phyloP scores from a whole-genome alignment of 2,888 invertebrate genomes.

The Exephanes ischioxanthus region DNA sequence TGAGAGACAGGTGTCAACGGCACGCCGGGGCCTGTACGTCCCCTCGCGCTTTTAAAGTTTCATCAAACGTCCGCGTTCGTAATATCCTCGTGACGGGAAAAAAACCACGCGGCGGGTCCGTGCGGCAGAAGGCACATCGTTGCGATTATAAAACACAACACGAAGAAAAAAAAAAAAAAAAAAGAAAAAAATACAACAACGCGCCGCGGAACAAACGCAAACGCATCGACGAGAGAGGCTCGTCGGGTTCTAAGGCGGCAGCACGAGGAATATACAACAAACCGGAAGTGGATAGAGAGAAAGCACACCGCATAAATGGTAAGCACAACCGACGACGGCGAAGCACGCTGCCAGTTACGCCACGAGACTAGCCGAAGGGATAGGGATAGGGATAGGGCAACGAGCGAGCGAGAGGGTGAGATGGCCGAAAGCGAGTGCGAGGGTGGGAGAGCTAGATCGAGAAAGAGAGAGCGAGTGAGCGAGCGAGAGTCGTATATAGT shows the following conservation, averaged over 20 bases:
- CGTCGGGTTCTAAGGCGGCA: constrained; percentile 45
- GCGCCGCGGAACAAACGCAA: neutral
- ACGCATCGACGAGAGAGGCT: constrained; percentile 1
- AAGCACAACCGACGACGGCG: constrained; percentile 61
- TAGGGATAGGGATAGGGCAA: constrained; percentile 56
- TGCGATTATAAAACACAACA: neutral
- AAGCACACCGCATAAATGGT: constrained; percentile 69
- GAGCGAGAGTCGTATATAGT: constrained; percentile 12
- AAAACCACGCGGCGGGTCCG: constrained; percentile 9
- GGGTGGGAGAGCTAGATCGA: constrained; percentile 46
- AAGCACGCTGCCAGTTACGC: constrained; percentile 67
- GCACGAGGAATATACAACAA: constrained; percentile 43
- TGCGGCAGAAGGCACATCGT: constrained; percentile 7
- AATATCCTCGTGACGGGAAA: constrained; percentile 22
- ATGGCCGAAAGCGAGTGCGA: constrained; percentile 41
- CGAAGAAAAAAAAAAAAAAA: neutral
- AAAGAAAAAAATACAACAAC: neutral
- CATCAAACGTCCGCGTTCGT: constrained; percentile 48
- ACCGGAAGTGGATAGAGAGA: constrained; percentile 67
- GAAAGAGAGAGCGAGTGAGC: constrained; percentile 3
- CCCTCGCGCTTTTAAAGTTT: constrained; percentile 69
- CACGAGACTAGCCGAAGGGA: constrained; percentile 68
- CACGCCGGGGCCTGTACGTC: constrained; percentile 78
- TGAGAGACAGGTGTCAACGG: constrained; percentile 84
- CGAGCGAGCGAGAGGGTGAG: constrained; percentile 56